Conservation (phyloP, 2,113 vertebrate genomes). For the Zapornia atra region DNA sequence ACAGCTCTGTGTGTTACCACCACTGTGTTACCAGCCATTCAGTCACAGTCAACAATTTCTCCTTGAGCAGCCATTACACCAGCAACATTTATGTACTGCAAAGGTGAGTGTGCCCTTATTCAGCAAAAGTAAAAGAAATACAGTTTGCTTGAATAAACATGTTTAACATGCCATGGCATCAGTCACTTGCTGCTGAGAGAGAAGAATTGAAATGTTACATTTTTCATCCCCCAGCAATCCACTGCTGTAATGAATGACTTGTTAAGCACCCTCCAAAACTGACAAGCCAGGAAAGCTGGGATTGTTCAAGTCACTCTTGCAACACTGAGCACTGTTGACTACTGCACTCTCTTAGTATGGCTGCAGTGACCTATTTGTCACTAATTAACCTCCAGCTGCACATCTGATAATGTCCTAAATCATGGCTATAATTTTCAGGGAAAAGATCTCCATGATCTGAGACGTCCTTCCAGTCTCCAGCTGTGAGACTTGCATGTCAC, state of each 20-base stretch:
- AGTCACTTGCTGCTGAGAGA: background rate
- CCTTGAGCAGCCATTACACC: background rate
- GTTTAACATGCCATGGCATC: conserved; percentile 49
- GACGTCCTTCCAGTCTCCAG: background rate
- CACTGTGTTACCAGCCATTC: background rate
- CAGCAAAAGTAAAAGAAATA: conserved; percentile 7
- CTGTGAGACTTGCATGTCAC: background rate
- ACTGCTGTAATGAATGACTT: conserved; percentile 7
- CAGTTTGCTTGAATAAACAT: conserved; percentile 61
- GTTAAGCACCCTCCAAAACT: conserved; percentile 5
- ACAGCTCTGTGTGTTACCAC: conserved; percentile 5
- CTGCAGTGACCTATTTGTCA: background rate
- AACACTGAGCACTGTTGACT: background rate
- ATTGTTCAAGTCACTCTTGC: background rate
- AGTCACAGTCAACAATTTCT: background rate
- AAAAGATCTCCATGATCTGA: background rate
- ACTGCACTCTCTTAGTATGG: background rate
- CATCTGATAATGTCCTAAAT: background rate
- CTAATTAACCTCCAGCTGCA: background rate
- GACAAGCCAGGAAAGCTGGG: background rate
- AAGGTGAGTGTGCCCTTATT: conserved; percentile 24
- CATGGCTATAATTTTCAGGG: background rate
- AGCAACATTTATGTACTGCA: background rate
- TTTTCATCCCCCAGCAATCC: conserved; percentile 59
- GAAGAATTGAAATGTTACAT: conserved; percentile 58